phyloP scores from a whole-genome alignment of 2,888 invertebrate genomes.

The Drosophila affinis region DNA sequence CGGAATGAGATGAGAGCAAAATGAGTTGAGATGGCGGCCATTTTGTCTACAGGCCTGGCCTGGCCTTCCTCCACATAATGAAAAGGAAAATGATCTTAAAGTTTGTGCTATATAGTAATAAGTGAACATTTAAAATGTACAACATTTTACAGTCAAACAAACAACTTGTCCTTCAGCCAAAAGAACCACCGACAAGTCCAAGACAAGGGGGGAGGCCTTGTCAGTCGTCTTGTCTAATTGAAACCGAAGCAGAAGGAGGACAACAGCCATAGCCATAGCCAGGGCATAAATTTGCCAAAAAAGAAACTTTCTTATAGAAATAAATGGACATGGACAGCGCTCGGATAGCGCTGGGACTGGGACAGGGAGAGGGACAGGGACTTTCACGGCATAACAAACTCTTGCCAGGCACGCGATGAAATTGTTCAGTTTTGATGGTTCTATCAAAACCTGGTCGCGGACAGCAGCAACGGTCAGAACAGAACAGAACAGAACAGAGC shows the following conservation, averaged over 20 bases:
- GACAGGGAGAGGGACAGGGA: not conserved
- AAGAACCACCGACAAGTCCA: not conserved
- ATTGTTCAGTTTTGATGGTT: conserved; percentile 69
- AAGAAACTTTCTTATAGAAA: conserved; percentile 46
- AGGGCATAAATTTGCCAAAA: conserved; percentile 50
- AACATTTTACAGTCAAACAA: not conserved
- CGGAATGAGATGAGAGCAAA: conserved; percentile 14
- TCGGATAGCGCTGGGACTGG: conserved; percentile 30
- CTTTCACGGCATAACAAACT: conserved; percentile 69
- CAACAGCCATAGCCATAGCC: conserved; percentile 23
- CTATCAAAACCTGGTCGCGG: conserved; percentile 52
- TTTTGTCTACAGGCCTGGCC: conserved; percentile 34
- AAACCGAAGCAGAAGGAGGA: conserved; percentile 50
- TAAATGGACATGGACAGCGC: conserved; percentile 53
- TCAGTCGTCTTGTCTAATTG: conserved; percentile 62
- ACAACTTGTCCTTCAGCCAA: not conserved
- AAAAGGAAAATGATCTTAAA: conserved; percentile 17
- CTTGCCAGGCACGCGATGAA: conserved; percentile 67
- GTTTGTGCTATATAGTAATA: conserved; percentile 11
- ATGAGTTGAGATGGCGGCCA: conserved; percentile 47
- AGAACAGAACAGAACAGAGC: too few relatives aligned
- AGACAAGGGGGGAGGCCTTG: conserved; percentile 15
- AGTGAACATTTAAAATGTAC: conserved; percentile 1
- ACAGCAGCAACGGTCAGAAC: conserved; percentile 15
- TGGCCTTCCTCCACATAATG: not conserved